Evolutionary conservation across 2,113 vertebrate genomes (phyloP).

Genomic region (Cheilinus undulatus): DNA sequence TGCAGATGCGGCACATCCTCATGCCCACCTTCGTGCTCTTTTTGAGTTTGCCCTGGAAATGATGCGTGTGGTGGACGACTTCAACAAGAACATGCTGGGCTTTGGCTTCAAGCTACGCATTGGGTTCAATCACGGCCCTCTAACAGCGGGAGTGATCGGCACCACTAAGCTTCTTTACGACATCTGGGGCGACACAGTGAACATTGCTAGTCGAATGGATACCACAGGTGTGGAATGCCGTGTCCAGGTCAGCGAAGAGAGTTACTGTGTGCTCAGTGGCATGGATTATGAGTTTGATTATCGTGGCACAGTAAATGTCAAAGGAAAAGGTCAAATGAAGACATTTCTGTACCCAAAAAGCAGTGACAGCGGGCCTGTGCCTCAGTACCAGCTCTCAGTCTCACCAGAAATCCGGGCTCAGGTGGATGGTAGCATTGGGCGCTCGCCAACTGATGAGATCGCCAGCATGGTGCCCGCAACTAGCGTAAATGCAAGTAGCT

Average conservation of each 20-base stretch:
- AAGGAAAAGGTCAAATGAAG: conserved; percentile 99
- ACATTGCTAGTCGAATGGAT: conserved; percentile 99
- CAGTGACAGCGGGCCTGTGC: conserved; percentile 90
- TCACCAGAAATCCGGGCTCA: conserved; percentile 96
- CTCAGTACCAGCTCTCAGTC: conserved; percentile 94
- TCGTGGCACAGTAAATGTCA: conserved; percentile 97
- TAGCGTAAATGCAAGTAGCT: conserved; percentile 49
- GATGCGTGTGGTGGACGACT: conserved; percentile 98
- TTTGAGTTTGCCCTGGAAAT: conserved; percentile 98
- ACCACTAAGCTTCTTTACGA: conserved; percentile 98
- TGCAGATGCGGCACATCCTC: conserved; percentile 88
- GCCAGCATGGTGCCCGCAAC: conserved; percentile 88
- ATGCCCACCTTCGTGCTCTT: conserved; percentile 91
- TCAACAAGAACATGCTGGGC: conserved; percentile 99
- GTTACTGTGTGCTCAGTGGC: conserved; percentile 90
- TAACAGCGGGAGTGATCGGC: conserved; percentile 97
- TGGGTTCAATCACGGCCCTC: conserved; percentile 96
- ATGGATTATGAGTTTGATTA: conserved; percentile 99
- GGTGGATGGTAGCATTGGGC: conserved; percentile 99
- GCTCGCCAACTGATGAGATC: conserved; percentile 96
- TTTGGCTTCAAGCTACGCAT: conserved; percentile 97
- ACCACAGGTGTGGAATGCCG: conserved; percentile 97
- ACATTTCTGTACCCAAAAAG: conserved; percentile 97
- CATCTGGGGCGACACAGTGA: conserved; percentile 99
- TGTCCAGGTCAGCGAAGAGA: conserved; percentile 98